Base-by-base conservation (phyloP, 2,888 invertebrate species). In the Pristionchus exspectatus region DNA sequence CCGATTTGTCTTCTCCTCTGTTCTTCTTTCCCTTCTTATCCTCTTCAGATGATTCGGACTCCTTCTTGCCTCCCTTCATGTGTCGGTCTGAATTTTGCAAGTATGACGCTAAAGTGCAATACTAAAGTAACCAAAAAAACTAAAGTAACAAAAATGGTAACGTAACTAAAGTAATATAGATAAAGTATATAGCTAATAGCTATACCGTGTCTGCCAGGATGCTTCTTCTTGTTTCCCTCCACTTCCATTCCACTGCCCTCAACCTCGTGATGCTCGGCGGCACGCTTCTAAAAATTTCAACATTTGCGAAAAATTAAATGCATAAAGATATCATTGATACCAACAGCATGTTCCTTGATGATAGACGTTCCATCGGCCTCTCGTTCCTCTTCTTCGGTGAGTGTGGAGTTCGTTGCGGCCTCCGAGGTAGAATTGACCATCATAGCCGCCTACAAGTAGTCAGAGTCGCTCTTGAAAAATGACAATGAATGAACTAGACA, bases 211-310 rank as follows among this genome's bases (percentile, higher is more conserved):
- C 81, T 24, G 0, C 81, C 81, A 0, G 33, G 24, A 12, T 50
- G 81, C 27, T 44, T 44, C 50, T 81, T 81, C 50, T 27, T 54
- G 2, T 54, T 54, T 10, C n/a, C n/a, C 10, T 24, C 50, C 2
- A 9, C 50, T 7, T 81, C 81, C 81, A 81, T 81, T 1, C 81
- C 81, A 50, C 81, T 81, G 50, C 81, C 81, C 81, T 81, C 81
- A 4, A 81, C 54, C 33, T 81, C 81, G 27, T 44, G 50, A 27
- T 81, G 44, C 18, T 44, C 81, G 27, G 18, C 81, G 0, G 24
- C 50, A 10, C 81, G 50, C 14, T 81, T 81, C 81, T 81, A 12
- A 81, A 16, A 10, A 50, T n/a, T 4, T n/a, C 4, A 5, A 38
- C 5, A 3, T 38, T 38, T 38, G 2, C 38, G 38, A 38, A 14